Evolutionary conservation across 2,888 invertebrate species (phyloP).

Genomic region (Fragum fragum): DNA sequence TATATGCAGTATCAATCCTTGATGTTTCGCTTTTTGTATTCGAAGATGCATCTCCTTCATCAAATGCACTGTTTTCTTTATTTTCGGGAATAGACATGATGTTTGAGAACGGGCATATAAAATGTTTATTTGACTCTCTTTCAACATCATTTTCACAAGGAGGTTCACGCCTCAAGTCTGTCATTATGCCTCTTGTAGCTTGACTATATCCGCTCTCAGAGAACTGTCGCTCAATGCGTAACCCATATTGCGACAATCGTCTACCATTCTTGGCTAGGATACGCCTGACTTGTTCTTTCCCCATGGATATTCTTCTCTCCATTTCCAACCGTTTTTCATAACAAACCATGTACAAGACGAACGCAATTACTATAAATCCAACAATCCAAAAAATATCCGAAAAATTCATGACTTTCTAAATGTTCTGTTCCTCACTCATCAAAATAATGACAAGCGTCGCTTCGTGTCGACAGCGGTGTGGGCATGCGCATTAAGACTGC

Average conservation of each 20-base stretch:
- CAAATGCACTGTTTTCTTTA: neutral
- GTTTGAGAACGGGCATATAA: neutral
- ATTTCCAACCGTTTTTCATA: neutral
- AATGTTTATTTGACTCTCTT: neutral
- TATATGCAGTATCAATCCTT: too few species aligned
- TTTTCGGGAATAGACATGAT: neutral
- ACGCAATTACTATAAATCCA: neutral
- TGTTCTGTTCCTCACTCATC: too few species aligned
- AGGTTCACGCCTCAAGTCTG: neutral
- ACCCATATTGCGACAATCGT: slow-evolving; percentile 31
- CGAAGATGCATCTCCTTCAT: neutral
- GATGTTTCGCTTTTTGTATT: neutral
- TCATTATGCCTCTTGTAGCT: neutral
- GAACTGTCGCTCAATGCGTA: slow-evolving; percentile 11
- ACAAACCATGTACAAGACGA: slow-evolving; percentile 3
- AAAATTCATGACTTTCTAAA: neutral
- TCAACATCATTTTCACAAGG: too few species aligned
- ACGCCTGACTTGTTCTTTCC: neutral
- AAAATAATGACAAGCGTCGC: too few species aligned
- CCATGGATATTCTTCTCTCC: slow-evolving; percentile 26
- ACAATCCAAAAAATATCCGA: neutral
- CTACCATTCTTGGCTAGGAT: slow-evolving; percentile 31
- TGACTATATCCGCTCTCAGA: neutral
- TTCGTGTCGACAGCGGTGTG: too few species aligned
- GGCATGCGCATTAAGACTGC: too few species aligned